phyloP scores from a whole-genome alignment of 2,888 invertebrate species.

The Nephrotoma flavescens region DNA sequence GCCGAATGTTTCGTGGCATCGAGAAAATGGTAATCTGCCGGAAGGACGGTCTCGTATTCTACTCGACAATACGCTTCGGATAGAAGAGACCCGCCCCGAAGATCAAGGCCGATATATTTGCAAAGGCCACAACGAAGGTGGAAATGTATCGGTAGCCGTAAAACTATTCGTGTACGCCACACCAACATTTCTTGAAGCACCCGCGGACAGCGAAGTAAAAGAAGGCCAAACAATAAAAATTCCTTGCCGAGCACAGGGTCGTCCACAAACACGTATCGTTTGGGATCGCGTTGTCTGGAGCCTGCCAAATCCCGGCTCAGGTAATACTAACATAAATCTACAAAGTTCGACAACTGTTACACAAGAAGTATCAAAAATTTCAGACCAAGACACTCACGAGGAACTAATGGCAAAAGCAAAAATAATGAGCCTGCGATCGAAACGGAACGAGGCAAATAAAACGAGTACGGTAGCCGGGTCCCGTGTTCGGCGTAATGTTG shows the following conservation, averaged over 20 bases:
- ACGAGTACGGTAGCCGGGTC: not conserved
- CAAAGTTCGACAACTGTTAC: not conserved
- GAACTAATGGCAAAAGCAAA: slow-evolving; percentile 17
- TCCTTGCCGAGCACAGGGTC: slow-evolving; percentile 18
- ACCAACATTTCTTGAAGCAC: slow-evolving; percentile 18
- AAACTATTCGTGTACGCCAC: slow-evolving; percentile 18
- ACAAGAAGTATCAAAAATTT: slow-evolving; percentile 16
- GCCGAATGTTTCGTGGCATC: slow-evolving; percentile 17
- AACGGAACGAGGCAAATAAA: slow-evolving; percentile 10
- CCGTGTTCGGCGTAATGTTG: not conserved
- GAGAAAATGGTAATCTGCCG: slow-evolving; percentile 17
- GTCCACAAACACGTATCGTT: slow-evolving; percentile 16
- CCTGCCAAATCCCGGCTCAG: not conserved
- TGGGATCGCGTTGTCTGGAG: slow-evolving; percentile 13
- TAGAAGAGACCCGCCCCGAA: slow-evolving; percentile 18
- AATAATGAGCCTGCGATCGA: slow-evolving; percentile 19
- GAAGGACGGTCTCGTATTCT: slow-evolving; percentile 18
- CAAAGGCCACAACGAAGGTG: slow-evolving; percentile 19
- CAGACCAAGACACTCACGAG: slow-evolving; percentile 30
- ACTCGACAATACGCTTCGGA: slow-evolving; percentile 19
- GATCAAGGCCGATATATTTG: slow-evolving; percentile 19
- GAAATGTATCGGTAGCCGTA: slow-evolving; percentile 18
- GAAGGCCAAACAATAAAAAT: slow-evolving; percentile 17
- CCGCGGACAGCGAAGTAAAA: slow-evolving; percentile 16
- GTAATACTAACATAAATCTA: not conserved